These are phyloP conservation scores for Cotesia typhae DNA, from an alignment of 1,140 invertebrate genomes.

Conservation along the genomic window DNA sequence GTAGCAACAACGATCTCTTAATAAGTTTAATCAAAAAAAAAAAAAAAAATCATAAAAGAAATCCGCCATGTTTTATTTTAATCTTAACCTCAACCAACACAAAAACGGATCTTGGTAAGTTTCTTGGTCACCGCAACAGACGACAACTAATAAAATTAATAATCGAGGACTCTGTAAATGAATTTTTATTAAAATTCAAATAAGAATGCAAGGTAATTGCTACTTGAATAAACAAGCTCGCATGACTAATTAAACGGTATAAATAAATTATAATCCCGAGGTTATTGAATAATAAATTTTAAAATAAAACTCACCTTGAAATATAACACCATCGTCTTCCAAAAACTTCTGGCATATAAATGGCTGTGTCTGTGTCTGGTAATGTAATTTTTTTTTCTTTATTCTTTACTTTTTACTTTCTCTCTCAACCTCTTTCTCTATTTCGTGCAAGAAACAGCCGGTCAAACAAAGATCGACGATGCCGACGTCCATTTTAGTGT, in stretches of 20 bases:
- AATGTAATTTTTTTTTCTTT: background rate
- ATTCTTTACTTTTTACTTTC: background rate
- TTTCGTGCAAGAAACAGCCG: background rate
- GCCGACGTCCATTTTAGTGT: conserved; percentile 17
- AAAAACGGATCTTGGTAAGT: too few relatives aligned
- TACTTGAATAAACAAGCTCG: background rate
- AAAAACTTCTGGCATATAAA: background rate
- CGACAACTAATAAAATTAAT: too few relatives aligned
- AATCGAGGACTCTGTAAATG: too few relatives aligned
- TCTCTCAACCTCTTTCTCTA: background rate
- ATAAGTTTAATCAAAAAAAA: too few relatives aligned
- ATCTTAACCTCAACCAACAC: too few relatives aligned
- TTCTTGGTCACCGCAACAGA: too few relatives aligned
- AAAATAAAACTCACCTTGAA: conserved; percentile 17
- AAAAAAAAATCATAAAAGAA: too few relatives aligned
- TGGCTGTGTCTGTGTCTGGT: background rate
- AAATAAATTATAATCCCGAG: conserved; percentile 29
- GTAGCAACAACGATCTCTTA: conserved; percentile 25
- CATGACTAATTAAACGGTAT: conserved; percentile 28
- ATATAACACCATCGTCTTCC: background rate
- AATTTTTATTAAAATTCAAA: too few relatives aligned
- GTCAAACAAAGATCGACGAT: conserved; percentile 15
- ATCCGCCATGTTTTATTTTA: too few relatives aligned
- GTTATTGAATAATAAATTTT: conserved; percentile 10
- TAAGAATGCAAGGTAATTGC: too few relatives aligned